Evolutionary conservation across 2,113 vertebrate species (phyloP), one percentile per base, ranked within the genome.

Genomic region (Engystomops pustulosus): DNA sequence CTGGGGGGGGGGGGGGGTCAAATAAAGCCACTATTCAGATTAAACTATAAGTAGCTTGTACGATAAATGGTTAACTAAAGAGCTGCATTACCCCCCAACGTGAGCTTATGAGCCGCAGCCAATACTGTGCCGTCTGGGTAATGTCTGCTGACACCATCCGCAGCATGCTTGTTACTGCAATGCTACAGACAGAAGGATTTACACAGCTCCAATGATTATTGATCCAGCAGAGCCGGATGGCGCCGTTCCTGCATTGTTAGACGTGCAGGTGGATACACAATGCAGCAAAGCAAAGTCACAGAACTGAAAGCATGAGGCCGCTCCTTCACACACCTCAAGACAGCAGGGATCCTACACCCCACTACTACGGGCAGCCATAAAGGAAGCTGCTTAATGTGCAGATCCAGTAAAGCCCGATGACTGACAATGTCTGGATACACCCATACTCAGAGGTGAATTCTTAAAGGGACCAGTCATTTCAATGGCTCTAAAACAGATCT

Each of bases 231-330:
- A 84, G 86, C 0, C 86, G 53, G 60, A 45, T 68, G 79, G 85
- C 84, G 58, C 81, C 72, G 58, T 76, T 85, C 81, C 83, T 87
- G 87, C 47, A 78, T 88, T 83, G 45, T 44, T 32, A 84, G 0
- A 0, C 1, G 0, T 34, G 77, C 81, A 79, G 75, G 23, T 44
- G n/a, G n/a, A n/a, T 10, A 47, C 84, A 89, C 81, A 84, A 60
- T 14, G 34, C 79, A 44, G 36, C 2, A 78, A 27, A 44, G 6
- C 4, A n/a, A n/a, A n/a, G n/a, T n/a, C n/a, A 47, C 36, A 25
- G 69, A 3, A 12, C 9, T 6, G 62, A 32, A 11, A 41, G 9
- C 55, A 60, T 41, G 67, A 51, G n/a, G 3, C 72, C 34, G 44
- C 47, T 76, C 15, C 10, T 4, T n/a, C 45, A 34, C 38, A 41